Conservation (phyloP, 1,140 invertebrate species). For the Lethrus apterus region DNA sequence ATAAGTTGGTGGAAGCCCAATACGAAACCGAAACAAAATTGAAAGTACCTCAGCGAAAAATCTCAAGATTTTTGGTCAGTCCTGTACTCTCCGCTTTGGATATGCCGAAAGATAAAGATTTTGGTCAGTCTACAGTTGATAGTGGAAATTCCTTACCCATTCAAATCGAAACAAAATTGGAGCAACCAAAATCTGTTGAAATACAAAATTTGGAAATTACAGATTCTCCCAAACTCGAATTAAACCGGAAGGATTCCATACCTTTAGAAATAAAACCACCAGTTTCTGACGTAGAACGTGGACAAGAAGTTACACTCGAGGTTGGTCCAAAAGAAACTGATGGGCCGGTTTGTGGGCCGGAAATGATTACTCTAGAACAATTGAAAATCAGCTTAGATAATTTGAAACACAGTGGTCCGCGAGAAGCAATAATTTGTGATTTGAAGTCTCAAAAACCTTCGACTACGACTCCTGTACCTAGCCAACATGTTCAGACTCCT, state of each 20-base stretch:
- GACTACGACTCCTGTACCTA: constrained; percentile 10
- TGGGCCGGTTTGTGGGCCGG: constrained; percentile 35
- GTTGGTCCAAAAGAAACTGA: constrained; percentile 10
- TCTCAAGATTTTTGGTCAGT: constrained; percentile 73
- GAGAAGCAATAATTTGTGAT: constrained; percentile 28
- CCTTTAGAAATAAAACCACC: constrained; percentile 12
- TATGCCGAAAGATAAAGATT: constrained; percentile 36
- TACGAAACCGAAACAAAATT: background rate
- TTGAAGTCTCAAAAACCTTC: constrained; percentile 18
- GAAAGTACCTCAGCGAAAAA: constrained; percentile 53
- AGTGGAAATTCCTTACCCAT: constrained; percentile 1
- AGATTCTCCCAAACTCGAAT: constrained; percentile 8
- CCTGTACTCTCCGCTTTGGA: constrained; percentile 54
- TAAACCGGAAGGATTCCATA: constrained; percentile 10
- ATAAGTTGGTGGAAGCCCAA: constrained; percentile 8
- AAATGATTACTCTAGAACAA: constrained; percentile 46
- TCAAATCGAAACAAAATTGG: no score
- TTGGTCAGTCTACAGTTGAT: constrained; percentile 9
- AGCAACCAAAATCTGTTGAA: no score
- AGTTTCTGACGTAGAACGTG: background rate
- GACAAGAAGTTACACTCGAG: constrained; percentile 9
- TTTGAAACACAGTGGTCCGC: constrained; percentile 43
- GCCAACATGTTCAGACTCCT: constrained; percentile 6
- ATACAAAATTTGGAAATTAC: no score
- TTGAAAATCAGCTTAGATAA: constrained; percentile 49